Evolutionary conservation across 1,140 invertebrate species (phyloP), one percentile per base, ranked within the genome.

Genomic region (Microplitis mediator): DNA sequence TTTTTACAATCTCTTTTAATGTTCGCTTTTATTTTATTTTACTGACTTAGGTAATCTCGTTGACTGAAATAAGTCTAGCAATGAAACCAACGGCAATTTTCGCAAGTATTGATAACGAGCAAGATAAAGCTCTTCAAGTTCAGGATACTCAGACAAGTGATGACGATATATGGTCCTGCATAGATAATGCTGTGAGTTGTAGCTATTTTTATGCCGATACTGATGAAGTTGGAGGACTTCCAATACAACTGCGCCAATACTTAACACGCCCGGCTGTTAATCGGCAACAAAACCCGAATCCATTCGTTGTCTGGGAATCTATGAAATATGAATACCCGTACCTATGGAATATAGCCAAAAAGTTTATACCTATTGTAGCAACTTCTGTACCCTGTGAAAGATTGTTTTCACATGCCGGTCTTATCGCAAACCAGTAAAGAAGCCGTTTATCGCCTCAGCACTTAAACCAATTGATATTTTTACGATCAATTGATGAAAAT

Each of bases 181-280:
- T 66, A 1, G 63, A 66, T n/a, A 5, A 66, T 4, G 63, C 63
- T 66, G 63, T 66, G 36, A n/a, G 9, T 6, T 32, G 3, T 3
- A 66, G 14, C n/a, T 9, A 11, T 23, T 11, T 16, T 32, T 4
- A 16, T 4, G 58, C 58, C 3, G 58, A 61, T 34, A 23, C 16
- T 8, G 70, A 72, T 58, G 51, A 36, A 14, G 70, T 61, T 32
- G 70, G 70, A n/a, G 61, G 70, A 54, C 3, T 71, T n/a, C 69
- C 69, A 34, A 71, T 71, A 3, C 34, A 71, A 56, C 51, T 71
- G 23, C 35, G 62, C 1, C 45, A 65, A 34, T 65, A 64, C 52
- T 54, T 65, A 39, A 65, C 35, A 13, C 8, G 62, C 13, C 51
- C 70, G 5, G 11, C 51, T 16, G 70, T 72, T 1, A 56, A 56